Conservation (phyloP, 2,888 invertebrate genomes). For the Watsonalla binaria region DNA sequence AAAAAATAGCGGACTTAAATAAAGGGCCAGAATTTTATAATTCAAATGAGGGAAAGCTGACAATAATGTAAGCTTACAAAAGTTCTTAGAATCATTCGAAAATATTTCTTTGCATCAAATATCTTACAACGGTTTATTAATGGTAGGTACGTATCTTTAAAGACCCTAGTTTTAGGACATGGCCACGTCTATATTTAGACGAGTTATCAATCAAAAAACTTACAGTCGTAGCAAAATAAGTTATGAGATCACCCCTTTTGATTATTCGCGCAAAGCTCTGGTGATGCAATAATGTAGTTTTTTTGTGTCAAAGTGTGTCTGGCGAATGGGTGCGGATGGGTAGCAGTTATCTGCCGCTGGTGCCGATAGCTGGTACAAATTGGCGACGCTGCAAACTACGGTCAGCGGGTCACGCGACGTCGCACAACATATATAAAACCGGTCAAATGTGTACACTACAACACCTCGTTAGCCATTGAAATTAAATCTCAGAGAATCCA, state of each 20-base stretch:
- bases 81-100: too few relatives aligned
- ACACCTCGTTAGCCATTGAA: too few relatives aligned
- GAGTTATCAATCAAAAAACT: background rate
- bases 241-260: conserved; percentile 17
- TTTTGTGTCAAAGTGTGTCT: conserved; percentile 23
- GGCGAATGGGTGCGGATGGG: conserved; percentile 15
- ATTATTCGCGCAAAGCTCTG: conserved; percentile 15
- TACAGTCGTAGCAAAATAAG: conserved; percentile 20
- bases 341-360: conserved; percentile 27
- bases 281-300: conserved; percentile 16
- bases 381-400: conserved; percentile 50
- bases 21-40: too few relatives aligned
- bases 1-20: too few relatives aligned
- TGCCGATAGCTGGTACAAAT: conserved; percentile 46
- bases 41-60: too few relatives aligned
- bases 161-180: background rate
- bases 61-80: too few relatives aligned
- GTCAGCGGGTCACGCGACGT: conserved; percentile 44
- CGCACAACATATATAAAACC: conserved; percentile 43
- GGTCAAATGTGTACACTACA: conserved; percentile 13
- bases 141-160: background rate
- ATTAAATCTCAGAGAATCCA: too few relatives aligned
- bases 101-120: too few relatives aligned
- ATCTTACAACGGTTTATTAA: too few relatives aligned
- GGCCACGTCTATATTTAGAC: background rate